phyloP scores from a whole-genome alignment of 2,797 vertebrate genomes.

The Carcharodon carcharias region DNA sequence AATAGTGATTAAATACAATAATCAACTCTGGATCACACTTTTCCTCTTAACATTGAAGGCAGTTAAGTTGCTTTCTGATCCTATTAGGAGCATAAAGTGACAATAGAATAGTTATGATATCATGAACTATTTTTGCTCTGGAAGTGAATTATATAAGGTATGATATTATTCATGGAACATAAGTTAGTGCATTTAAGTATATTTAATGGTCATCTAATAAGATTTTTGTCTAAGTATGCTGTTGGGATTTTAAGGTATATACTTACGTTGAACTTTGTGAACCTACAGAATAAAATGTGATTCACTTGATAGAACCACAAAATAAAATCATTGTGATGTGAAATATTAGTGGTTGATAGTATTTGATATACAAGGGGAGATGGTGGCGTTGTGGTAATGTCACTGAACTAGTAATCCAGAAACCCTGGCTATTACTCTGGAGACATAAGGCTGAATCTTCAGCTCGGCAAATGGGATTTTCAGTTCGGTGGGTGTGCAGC shows the following conservation, averaged over 20 bases:
- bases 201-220: neutral
- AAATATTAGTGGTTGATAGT: neutral
- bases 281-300: neutral
- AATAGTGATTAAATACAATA: neutral
- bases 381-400: too few species aligned
- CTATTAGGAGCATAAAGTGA: neutral
- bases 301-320: neutral
- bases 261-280: neutral
- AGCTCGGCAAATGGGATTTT: too few species aligned
- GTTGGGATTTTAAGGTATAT: neutral
- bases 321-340: neutral
- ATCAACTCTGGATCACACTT: neutral
- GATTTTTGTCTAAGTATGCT: neutral
- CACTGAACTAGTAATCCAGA: too few species aligned
- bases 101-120: neutral
- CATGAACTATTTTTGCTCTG: neutral
- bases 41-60: neutral
- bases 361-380: too few species aligned
- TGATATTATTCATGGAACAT: neutral
- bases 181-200: neutral
- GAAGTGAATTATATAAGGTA: neutral
- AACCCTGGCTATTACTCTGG: too few species aligned
- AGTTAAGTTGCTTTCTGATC: constrained; percentile 8
- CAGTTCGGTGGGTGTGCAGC: too few species aligned
- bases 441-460: too few species aligned